Base-by-base conservation (phyloP, 1,140 invertebrate genomes). In the Xylocopa sonorina region DNA sequence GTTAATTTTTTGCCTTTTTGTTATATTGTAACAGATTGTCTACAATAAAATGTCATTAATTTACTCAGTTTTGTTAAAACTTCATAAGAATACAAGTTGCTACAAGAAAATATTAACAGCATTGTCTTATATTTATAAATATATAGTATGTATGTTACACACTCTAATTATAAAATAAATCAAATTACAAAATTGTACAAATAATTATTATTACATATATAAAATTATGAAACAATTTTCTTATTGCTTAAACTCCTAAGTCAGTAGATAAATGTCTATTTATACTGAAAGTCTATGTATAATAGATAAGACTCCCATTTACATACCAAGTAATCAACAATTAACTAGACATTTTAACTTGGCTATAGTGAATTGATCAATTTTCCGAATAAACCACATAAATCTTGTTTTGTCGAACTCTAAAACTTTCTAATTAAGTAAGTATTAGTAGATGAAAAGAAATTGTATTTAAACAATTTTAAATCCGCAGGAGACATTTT, bases 221-320 rank as follows among this genome's bases (percentile, higher is more conserved):
- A n/a, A n/a, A 50, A n/a, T 32, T 57, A 32, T 51, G 1, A 77
- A 60, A 48, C 51, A 62, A 10, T 57, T 73, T 68, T 51, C 0
- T 55, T 12, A 46, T 27, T 69, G 29, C 12, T 3, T 73, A 53
- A 69, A 85, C 12, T 29, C 38, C 18, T 27, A 62, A 81, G 81
- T 86, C 21, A 41, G 34, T 9, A 80, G 81, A 87, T 83, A 83
- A 86, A 69, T 46, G 73, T 73, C 78, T 86, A 83, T 83, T 87
- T 86, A 78, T 83, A 87, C 46, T 75, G 43, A 21, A 81, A 58
- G 58, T 64, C 24, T 48, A 48, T 76, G 34, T 32, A 32, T 29
- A 51, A 50, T 69, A 86, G 85, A 87, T 83, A 86, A 87, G 57
- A 48, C 12, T 63, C 53, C 58, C 67, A 55, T 29, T 68, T 63